Base-by-base conservation (phyloP, 2,113 vertebrate genomes). In the Ptilorrhoa leucosticta region DNA sequence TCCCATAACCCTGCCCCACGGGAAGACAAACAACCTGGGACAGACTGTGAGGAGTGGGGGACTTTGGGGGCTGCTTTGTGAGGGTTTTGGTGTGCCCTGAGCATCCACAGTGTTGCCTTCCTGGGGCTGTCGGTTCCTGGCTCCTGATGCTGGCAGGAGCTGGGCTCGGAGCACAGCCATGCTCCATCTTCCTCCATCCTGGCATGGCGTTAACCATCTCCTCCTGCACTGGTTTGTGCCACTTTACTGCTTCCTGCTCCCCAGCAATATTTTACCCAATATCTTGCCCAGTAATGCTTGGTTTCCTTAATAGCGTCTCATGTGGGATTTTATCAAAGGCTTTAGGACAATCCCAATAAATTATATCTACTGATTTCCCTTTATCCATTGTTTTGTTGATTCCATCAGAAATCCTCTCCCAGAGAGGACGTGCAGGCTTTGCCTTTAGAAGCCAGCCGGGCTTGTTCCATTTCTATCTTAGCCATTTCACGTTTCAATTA, bases 291-390 rank as follows among this genome's bases (percentile, higher is more conserved):
- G 89, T 24, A 63, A 78, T 31, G 39, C 92, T 83, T 70, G 28
- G 58, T 60, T 92, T 90, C 88, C 85, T 80, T 83, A 92, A 88
- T 61, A 86, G 60, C 0, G 0, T 91, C 93, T 96, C 84, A 50
- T 81, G 83, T 78, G 90, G 83, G 90, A 64, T 93, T 96, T 95
- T 81, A 87, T 92, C 68, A 86, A 86, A 96, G 83, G 71, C 92
- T 94, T 90, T 94, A 78, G 85, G 92, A 90, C 90, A 95, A 94
- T 92, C 92, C 69, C 8, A 87, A 57, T 78, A 81, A 88, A 92
- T 93, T 94, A 64, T 54, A 84, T 61, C 88, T 83, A 30, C 88
- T 92, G 90, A 87, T 92, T 94, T 92, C 72, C 80, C 90, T 94
- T 92, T 92, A 90, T 86, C 90, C 69, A 42, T 90, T 90, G 83